Base-by-base conservation (phyloP, 2,797 vertebrate species). In the Semotilus atromaculatus region DNA sequence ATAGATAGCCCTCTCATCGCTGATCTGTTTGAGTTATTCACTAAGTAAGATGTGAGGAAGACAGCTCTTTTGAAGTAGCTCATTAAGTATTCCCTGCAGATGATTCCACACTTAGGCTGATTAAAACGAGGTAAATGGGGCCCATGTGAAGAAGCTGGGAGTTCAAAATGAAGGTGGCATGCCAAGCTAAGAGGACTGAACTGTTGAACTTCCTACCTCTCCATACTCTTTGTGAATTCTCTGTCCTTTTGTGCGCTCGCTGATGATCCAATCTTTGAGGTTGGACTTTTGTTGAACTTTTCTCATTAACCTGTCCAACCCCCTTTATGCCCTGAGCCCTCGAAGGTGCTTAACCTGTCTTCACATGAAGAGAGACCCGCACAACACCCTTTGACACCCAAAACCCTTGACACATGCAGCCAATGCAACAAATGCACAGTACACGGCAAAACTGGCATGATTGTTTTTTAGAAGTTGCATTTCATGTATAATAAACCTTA, bases 251-350 rank as follows among this genome's bases (percentile, higher is more conserved):
- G 90, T 94, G 91, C 88, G 82, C 87, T 82, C 86, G 88, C 90
- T 89, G 91, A 93, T 93, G 93, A 92, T 92, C 90, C 89, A 92
- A 94, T 92, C 91, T 91, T 91, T 87, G 90, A 91, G 89, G 88
- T 90, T 96, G 94, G 93, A 95, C 95, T 96, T 94, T 94, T 85
- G 68, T 86, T 95, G 95, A 96, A 95, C 95, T 94, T 93, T 95
- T 93, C 92, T 94, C 90, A 94, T 95, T 95, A 93, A 91, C 91
- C 92, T 87, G 90, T 89, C 68, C 91, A 93, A 89, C 82, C 90
- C 84, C 73, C 62, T 78, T 88, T 72, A 67, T 79, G 72, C 62
- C 66, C 78, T 34, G 82, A 89, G 70, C 81, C 82, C 36, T 81
- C 8, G 38, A 79, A 84, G 67, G 75, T 36, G 79, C 84, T 80